Evolutionary conservation across 2,113 vertebrate species (phyloP).

Genomic region (Urocynchramus pylzowi): DNA sequence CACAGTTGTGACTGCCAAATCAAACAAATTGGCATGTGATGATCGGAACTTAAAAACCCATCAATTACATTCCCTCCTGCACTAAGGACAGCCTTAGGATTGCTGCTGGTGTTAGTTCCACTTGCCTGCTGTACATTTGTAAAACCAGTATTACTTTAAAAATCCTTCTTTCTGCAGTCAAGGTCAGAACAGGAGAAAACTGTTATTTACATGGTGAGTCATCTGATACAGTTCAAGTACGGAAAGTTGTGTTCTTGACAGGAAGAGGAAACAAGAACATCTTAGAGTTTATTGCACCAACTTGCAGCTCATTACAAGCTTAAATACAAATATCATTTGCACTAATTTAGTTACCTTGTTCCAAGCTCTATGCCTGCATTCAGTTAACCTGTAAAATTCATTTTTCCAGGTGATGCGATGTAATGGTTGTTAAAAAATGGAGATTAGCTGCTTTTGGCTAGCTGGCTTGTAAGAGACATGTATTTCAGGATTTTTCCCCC

Average conservation of each 20-base stretch:
- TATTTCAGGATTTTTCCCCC: background rate
- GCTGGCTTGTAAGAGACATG: background rate
- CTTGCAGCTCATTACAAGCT: background rate
- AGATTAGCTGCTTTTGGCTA: background rate
- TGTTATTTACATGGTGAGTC: background rate
- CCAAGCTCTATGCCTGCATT: background rate
- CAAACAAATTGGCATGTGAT: background rate
- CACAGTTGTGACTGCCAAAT: background rate
- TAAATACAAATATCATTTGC: background rate
- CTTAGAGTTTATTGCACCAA: background rate
- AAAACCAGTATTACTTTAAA: background rate
- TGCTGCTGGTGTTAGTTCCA: background rate
- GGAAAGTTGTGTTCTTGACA: background rate
- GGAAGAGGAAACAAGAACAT: background rate
- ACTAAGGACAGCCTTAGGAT: background rate
- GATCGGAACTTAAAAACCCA: background rate
- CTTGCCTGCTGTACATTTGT: background rate
- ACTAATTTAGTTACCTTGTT: background rate
- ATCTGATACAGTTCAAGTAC: background rate
- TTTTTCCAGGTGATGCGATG: rapidly evolving
- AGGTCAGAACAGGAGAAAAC: background rate
- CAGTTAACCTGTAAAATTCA: background rate
- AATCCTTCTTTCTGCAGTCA: background rate
- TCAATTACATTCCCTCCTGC: background rate
- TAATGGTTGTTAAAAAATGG: background rate